Evolutionary conservation across 2,797 vertebrate species (phyloP), one percentile per base, ranked within the genome.

Genomic region (Hylomyscus alleni): DNA sequence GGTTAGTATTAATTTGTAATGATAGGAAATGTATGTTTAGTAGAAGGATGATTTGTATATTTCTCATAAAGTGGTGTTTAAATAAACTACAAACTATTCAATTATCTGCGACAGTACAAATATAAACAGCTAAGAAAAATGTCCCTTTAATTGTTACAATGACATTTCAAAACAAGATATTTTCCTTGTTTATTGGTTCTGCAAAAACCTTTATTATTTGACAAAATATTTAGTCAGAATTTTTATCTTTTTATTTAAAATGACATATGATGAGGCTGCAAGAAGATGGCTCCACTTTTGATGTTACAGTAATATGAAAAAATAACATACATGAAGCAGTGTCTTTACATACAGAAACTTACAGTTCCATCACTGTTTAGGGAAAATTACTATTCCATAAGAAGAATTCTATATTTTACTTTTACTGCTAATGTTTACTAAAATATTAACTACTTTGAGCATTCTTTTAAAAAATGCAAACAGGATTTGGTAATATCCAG

Each of bases 41-140:
- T 40, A 87, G 89, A 91, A 34, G 13, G 87, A 3, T 60, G 19
- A 67, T 24, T 11, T 50, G 37, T 6, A 31, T 90, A 24, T 67
- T 82, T 91, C 13, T 83, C 26, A 10, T 87, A 94, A 82, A 69
- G 13, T 37, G 6, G 54, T 65, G 13, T 72, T 81, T 94, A 58
- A 4, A 52, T 94, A 81, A 77, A 20, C 6, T 78, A 12, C 12
- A 88, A 34, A 47, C 87, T 65, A 47, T 52, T 90, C 7, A 92
- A 89, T 75, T 29, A 22, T 85, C 77, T 81, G n/a, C 37, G 9
- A 75, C 67, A 88, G n/a, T 76, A 95, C 84, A 89, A 90, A 69
- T 84, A 11, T 10, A 88, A 89, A 76, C 0, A 1, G 65, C n/a
- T 73, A 54, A 95, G 87, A 90, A 94, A 84, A 69, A 92, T 82